Conservation (phyloP, 2,797 vertebrate genomes). For the Pachyuromys duprasi region DNA sequence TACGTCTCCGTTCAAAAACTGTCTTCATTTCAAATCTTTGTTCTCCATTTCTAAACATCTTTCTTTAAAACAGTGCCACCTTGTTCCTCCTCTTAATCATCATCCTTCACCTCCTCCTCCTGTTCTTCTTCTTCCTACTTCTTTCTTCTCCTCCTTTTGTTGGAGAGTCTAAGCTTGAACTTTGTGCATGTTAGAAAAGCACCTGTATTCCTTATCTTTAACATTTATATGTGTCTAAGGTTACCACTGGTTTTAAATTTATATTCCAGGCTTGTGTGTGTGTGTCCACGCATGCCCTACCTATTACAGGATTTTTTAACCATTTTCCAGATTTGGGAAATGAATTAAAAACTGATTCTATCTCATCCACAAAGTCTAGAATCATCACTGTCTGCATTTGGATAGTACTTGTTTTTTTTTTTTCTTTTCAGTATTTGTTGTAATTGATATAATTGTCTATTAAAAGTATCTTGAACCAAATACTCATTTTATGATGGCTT, state of each 20-base stretch:
- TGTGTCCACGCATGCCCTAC: not conserved
- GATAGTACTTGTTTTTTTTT: not conserved
- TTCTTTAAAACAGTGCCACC: not conserved
- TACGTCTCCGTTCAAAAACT: not conserved
- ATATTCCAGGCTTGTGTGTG: not conserved
- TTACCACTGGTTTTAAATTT: not conserved
- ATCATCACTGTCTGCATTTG: not conserved
- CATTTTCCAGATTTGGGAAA: not conserved
- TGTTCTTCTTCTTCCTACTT: not conserved
- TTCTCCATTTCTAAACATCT: not conserved
- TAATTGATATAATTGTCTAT: not conserved
- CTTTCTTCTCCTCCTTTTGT: not conserved
- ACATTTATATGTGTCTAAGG: not conserved
- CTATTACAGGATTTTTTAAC: not conserved
- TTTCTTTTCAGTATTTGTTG: not conserved
- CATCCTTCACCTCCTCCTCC: no score
- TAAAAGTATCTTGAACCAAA: slow-evolving; percentile 1
- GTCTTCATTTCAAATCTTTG: not conserved
- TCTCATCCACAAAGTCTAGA: not conserved
- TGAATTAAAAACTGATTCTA: not conserved
- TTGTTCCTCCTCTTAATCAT: not conserved
- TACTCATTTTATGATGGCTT: not conserved
- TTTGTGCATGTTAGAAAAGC: not conserved
- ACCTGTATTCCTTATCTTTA: not conserved
- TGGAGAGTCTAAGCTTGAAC: not conserved